Evolutionary conservation across 2,797 vertebrate species (phyloP).

Genomic region (Notolabrus celidotus): DNA sequence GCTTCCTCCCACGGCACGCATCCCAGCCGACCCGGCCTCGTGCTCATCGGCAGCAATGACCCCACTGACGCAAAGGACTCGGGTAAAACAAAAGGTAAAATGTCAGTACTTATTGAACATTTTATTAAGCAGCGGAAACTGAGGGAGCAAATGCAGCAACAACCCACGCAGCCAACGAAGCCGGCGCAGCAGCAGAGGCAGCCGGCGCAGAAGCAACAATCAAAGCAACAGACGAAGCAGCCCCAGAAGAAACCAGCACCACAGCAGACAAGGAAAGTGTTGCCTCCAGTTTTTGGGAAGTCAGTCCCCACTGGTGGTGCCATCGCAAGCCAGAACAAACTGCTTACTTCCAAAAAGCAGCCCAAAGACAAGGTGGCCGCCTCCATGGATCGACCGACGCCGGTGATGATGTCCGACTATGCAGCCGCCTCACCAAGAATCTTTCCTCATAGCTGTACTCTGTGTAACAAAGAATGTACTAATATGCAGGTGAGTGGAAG

Average conservation of each 20-base stretch:
- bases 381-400: constrained; percentile 84
- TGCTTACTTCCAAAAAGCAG: neutral
- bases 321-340: neutral
- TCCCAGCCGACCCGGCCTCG: constrained; percentile 55
- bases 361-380: neutral
- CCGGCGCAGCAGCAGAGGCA: neutral
- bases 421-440: constrained; percentile 90
- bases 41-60: constrained; percentile 44
- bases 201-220: neutral
- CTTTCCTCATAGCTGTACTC: constrained; percentile 98
- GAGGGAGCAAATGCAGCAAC: neutral
- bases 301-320: neutral
- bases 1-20: constrained; percentile 28
- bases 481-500: constrained; percentile 93
- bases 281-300: neutral
- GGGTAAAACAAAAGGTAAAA: constrained; percentile 15
- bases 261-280: accelerated
- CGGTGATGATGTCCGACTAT: constrained; percentile 95
- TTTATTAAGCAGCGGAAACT: neutral
- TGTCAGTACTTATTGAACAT: too few species aligned
- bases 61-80: neutral
- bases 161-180: neutral
- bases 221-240: neutral
- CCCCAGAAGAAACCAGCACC: neutral
- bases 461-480: constrained; percentile 94